Conservation (phyloP, 2,797 vertebrate species). For the Pantherophis alleghaniensis region DNA sequence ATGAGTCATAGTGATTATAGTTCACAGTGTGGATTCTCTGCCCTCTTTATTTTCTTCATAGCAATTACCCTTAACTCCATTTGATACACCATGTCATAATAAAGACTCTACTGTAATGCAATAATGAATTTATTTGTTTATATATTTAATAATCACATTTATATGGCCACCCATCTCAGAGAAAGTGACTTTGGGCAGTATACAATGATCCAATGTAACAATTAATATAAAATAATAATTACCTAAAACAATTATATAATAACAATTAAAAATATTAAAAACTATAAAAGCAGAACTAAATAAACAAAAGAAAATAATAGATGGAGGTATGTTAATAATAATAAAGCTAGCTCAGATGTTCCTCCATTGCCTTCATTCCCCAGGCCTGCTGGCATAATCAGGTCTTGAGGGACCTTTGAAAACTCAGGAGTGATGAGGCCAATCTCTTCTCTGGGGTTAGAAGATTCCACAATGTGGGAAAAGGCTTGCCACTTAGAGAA, state of each 20-base stretch:
- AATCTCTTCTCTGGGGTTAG: too few species aligned
- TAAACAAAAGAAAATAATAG: background rate
- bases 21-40: background rate
- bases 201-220: background rate
- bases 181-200: background rate
- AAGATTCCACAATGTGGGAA: too few species aligned
- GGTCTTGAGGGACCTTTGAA: background rate
- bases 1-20: background rate
- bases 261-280: too few species aligned
- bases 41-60: background rate
- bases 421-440: background rate
- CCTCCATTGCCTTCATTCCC: background rate
- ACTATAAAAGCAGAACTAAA: too few species aligned
- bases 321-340: too few species aligned
- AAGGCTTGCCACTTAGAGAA: too few species aligned
- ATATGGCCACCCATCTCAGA: background rate
- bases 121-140: background rate
- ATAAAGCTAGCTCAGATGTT: background rate
- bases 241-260: background rate
- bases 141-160: background rate
- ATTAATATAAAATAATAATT: background rate
- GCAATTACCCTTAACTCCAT: too few species aligned
- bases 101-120: background rate
- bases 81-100: too few species aligned
- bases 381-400: background rate